A percentile compares a stretch with the other conserved stretches of the same genome.
These are phyloP conservation scores for Chrysotoxum bicinctum DNA, from an alignment of 2,888 invertebrate genomes.

Conservation along the genomic window DNA sequence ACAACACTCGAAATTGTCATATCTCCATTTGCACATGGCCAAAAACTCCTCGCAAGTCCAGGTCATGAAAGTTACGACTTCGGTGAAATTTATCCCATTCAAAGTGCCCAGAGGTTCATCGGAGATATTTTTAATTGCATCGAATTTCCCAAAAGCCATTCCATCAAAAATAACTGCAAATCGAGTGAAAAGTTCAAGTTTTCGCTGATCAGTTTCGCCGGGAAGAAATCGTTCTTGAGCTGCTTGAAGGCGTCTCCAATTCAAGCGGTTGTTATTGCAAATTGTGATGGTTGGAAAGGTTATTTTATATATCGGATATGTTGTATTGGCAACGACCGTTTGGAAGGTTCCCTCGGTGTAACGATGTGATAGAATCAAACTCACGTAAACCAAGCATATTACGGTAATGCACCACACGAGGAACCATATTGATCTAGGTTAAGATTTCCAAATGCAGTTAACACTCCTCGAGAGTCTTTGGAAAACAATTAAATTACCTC, in stretches of 20 bases:
- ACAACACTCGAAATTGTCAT: conserved; percentile 80
- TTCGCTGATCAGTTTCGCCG: conserved; percentile 68
- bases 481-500: conserved; percentile 52
- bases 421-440: conserved; percentile 77
- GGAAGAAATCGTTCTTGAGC: conserved; percentile 77
- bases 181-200: conserved; percentile 75
- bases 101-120: conserved; percentile 75
- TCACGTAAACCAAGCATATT: conserved; percentile 77
- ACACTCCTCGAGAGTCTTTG: no score
- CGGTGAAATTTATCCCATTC: conserved; percentile 78
- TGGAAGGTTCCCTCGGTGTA: conserved; percentile 78
- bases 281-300: conserved; percentile 79
- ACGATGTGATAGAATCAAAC: conserved; percentile 78
- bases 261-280: conserved; percentile 80
- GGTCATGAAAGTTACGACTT: conserved; percentile 78
- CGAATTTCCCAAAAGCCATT: conserved; percentile 78
- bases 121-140: conserved; percentile 75
- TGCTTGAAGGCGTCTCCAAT: conserved; percentile 78
- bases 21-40: conserved; percentile 81
- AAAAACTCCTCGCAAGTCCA: conserved; percentile 81
- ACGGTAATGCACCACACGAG: conserved; percentile 77
- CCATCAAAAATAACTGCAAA: conserved; percentile 77
- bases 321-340: conserved; percentile 80
- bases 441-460: not conserved
- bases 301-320: conserved; percentile 78